Conservation (phyloP, 2,888 invertebrate genomes). For the Odontocolon sp. region DNA sequence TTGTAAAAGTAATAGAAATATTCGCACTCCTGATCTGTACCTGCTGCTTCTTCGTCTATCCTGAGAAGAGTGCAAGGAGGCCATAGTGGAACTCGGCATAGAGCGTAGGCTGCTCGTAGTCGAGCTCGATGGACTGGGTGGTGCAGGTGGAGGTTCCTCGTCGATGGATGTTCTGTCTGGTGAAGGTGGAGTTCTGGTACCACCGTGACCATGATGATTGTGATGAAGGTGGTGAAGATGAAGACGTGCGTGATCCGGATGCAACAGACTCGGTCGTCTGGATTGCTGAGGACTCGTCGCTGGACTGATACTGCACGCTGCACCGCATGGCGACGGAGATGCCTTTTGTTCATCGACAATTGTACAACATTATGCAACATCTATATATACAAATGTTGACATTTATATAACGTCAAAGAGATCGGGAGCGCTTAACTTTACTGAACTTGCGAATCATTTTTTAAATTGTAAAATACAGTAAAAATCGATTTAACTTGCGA, state of each 20-base stretch:
- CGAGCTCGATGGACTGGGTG: slow-evolving; percentile 78
- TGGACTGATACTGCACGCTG: slow-evolving; percentile 71
- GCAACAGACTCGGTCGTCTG: slow-evolving; percentile 84
- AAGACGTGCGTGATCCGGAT: slow-evolving; percentile 87
- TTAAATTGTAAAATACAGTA: too few relatives aligned
- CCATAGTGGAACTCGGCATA: slow-evolving; percentile 77
- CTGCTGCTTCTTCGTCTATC: slow-evolving; percentile 78
- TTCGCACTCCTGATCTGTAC: too few relatives aligned
- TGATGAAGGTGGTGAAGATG: slow-evolving; percentile 80
- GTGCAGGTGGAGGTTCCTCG: slow-evolving; percentile 72
- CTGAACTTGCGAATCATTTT: too few relatives aligned
- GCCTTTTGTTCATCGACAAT: slow-evolving; percentile 78
- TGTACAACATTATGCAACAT: not conserved
- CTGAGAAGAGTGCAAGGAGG: slow-evolving; percentile 75
- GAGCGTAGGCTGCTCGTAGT: slow-evolving; percentile 79
- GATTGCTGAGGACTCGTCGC: slow-evolving; percentile 78
- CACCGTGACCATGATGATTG: slow-evolving; percentile 78
- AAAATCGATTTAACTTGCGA: too few relatives aligned
- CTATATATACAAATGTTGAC: too few relatives aligned
- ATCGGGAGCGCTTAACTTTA: too few relatives aligned
- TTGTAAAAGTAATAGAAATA: too few relatives aligned
- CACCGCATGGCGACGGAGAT: slow-evolving; percentile 78
- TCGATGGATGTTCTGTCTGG: slow-evolving; percentile 81
- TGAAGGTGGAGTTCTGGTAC: slow-evolving; percentile 75
- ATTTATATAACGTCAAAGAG: too few relatives aligned